Percentiles rank a stretch among this genome's conserved stretches.
Conservation (phyloP, 1,140 invertebrate species). For the Nylanderia fulva region DNA sequence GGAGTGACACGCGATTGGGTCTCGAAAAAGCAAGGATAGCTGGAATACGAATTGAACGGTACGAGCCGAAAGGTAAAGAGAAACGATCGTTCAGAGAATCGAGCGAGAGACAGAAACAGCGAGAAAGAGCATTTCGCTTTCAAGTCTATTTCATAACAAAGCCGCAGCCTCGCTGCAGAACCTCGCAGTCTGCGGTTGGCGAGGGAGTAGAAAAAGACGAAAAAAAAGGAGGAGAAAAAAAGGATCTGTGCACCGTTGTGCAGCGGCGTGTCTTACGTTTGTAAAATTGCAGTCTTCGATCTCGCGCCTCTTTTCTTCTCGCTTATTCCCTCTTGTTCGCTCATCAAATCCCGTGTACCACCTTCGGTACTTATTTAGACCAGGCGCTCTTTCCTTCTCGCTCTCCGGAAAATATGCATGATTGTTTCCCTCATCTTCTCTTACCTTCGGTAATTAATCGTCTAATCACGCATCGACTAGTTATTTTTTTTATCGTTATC, state of each 20-base stretch:
- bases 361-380: neutral
- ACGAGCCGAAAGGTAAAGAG: conserved; percentile 25
- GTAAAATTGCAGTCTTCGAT: conserved; percentile 51
- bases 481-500: neutral
- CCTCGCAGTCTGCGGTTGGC: conserved; percentile 66
- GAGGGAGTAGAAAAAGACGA: conserved; percentile 49
- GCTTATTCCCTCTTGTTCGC: conserved; percentile 33
- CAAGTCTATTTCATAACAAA: conserved; percentile 78
- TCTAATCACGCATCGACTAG: neutral
- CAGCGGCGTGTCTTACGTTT: conserved; percentile 44
- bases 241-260: conserved; percentile 47
- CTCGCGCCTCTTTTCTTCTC: conserved; percentile 52
- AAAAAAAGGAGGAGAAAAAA: neutral
- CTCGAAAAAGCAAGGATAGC: conserved; percentile 48
- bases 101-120: conserved; percentile 52
- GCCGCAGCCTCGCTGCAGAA: conserved; percentile 69
- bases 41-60: conserved; percentile 41
- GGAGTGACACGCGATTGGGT: conserved; percentile 45
- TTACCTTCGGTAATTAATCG: conserved; percentile 6
- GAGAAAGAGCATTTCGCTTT: conserved; percentile 75
- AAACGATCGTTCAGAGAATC: conserved; percentile 36
- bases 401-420: neutral
- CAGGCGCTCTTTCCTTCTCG: neutral
- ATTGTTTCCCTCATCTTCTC: neutral
- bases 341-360: conserved; percentile 46